Base-by-base conservation (phyloP, 2,797 vertebrate genomes). In the Sciurus carolinensis region DNA sequence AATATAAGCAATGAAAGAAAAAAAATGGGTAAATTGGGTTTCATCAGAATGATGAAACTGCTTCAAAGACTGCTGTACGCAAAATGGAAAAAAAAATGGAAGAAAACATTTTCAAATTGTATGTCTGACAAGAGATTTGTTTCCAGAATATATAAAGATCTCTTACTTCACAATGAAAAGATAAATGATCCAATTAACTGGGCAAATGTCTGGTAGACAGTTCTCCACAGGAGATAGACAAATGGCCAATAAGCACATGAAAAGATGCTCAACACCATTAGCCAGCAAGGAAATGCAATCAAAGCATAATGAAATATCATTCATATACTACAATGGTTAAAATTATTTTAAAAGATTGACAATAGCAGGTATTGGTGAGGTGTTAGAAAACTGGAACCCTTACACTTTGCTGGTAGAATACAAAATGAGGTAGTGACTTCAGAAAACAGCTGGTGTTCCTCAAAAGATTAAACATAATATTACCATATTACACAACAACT, bases 31-130 rank as follows among this genome's bases (percentile, higher is more conserved):
- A 59, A 50, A 52, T 59, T 57, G 42, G 42, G 57, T 14, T 59
- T 77, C 36, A 80, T 82, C 36, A 81, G 64, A 82, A 73, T 67
- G 33, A 79, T n/a, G n/a, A n/a, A n/a, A n/a, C n/a, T 75, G 20
- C 15, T 86, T 94, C 86, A 85, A 52, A 90, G 47, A 81, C 67
- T 30, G 66, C 20, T 36, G 71, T 79, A 67, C 71, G 67, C 47
- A 44, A 54, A 79, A 67, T 47, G 30, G 30, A 42, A 47, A 64
- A 88, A 26, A 62, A 81, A n/a, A 57, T 42, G 44, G 30, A 54
- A 62, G 76, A 50, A 73, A 72, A 50, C 67, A 39, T 83, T 67
- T 82, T 54, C n/a, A 83, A 89, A 54, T 62, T 11, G 28, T 82
- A 9, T 80, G 42, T 82, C 73, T 83, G 36, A 62, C 3, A 44